These are phyloP conservation scores for Leucoraja erinaceus DNA, from an alignment of 2,113 vertebrate species.

Conservation along the genomic window DNA sequence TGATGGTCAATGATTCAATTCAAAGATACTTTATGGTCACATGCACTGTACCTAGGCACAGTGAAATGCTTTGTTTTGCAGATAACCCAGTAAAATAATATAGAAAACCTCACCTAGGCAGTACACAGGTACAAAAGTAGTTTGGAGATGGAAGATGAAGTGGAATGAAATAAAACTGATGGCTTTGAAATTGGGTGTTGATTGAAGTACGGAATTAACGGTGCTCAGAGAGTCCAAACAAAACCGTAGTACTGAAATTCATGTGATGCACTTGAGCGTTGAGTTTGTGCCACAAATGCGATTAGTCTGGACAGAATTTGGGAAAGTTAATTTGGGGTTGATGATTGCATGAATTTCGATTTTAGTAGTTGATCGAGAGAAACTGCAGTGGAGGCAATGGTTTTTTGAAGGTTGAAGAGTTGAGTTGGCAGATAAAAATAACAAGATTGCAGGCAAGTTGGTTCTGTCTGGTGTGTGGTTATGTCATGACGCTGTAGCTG, in stretches of 20 bases:
- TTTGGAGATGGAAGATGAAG: not conserved
- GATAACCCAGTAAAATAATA: no score
- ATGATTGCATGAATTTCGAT: no score
- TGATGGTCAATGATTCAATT: not conserved
- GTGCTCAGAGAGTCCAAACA: not conserved
- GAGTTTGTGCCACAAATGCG: not conserved
- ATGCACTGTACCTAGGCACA: no score
- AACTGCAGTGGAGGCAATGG: not conserved
- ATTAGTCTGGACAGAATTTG: not conserved
- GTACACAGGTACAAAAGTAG: no score
- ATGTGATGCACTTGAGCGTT: not conserved
- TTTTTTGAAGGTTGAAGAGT: not conserved
- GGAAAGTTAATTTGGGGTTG: not conserved
- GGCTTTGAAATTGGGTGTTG: not conserved
- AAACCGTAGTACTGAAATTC: not conserved
- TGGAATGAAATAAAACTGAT: not conserved
- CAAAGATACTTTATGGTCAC: no score
- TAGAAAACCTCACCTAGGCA: no score
- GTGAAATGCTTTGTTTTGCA: no score
- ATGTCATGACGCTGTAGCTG: not conserved
- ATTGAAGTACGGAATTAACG: not conserved
- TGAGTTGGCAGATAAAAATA: not conserved
- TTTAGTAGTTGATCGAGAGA: not conserved
- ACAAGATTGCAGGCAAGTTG: not conserved
- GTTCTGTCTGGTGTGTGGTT: not conserved